Evolutionary conservation across 2,888 invertebrate species (phyloP), one percentile per base, ranked within the genome.

Genomic region (Pomacea canaliculata): DNA sequence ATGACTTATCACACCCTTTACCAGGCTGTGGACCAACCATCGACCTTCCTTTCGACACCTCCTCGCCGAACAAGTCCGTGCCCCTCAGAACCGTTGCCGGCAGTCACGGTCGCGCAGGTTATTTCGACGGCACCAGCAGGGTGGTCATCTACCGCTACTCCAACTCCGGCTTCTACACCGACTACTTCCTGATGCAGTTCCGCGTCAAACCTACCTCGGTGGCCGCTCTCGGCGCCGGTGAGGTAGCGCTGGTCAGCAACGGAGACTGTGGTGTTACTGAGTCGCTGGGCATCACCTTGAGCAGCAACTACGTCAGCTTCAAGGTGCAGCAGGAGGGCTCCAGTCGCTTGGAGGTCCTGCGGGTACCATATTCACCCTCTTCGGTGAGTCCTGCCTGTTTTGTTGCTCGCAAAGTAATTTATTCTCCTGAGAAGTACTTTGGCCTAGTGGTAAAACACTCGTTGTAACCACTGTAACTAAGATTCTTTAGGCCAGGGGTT

Each of bases 131-230:
- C 19, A 63, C 62, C 16, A 70, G 73, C 16, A 62, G 78, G 37
- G 71, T 78, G 9, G 66, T 79, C 37, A 23, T 80, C 23, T 68
- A 78, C 59, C 67, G 70, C 5, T 80, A 78, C 56, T 72, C 80
- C 56, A 75, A 74, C 23, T 80, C 82, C 13, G 82, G 82, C 8
- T 82, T 80, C 76, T 66, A 77, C 72, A 72, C 70, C 56, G 18
- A 76, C 63, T 77, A 78, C 67, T 76, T 80, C 60, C 69, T 78
- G 62, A 75, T 80, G 62, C 63, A 73, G 37, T 60, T 78, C 18
- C 71, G 76, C 7, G 70, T 80, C 16, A 63, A 75, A 46, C 51
- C 51, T 16, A 56, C 12, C 51, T 56, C 51, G 12, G 69, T 76
- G 37, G 59, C 62, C 5, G 27, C 27, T 10, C 63, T 63, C 10